Percentiles rank a stretch among this genome's conserved stretches.
These are phyloP conservation scores for Phaonia tiefii DNA, from an alignment of 2,888 invertebrate species.

Conservation along the genomic window DNA sequence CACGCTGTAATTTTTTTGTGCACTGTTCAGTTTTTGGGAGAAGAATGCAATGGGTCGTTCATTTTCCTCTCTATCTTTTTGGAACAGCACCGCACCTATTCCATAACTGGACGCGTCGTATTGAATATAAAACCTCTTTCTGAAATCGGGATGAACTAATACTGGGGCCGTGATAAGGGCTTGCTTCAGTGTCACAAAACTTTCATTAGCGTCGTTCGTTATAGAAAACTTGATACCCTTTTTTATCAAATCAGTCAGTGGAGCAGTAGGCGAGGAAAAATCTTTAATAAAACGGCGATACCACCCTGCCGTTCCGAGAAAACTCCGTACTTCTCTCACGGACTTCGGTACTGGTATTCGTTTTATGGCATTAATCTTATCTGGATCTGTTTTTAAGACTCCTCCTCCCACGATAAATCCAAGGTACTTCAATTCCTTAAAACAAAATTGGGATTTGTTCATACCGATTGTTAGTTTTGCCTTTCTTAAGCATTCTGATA, in stretches of 20 bases:
- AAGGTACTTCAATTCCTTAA: conserved; percentile 2
- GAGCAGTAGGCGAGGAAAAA: too few species aligned
- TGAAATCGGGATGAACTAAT: too few species aligned
- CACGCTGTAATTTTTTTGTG: not conserved
- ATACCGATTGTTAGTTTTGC: conserved; percentile 30
- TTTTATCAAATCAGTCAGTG: too few species aligned
- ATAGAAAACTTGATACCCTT: too few species aligned
- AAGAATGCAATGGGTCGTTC: conserved; percentile 19
- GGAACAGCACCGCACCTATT: conserved; percentile 6
- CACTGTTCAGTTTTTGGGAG: conserved; percentile 1
- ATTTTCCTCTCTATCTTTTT: not conserved
- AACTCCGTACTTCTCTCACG: conserved; percentile 27
- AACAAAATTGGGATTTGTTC: conserved; percentile 25
- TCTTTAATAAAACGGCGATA: conserved; percentile 10
- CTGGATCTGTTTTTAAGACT: conserved; percentile 11
- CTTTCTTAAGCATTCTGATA: conserved; percentile 13
- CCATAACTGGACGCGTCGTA: too few species aligned
- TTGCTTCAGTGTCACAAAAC: too few species aligned
- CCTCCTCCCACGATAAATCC: conserved; percentile 21
- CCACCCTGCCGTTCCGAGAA: conserved; percentile 42
- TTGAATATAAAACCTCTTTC: too few species aligned
- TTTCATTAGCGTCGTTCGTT: too few species aligned
- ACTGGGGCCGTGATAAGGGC: too few species aligned
- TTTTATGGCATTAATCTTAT: not conserved
- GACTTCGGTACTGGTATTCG: not conserved